Conservation (phyloP, 1,140 invertebrate genomes). For the Papilio polyxenes region DNA sequence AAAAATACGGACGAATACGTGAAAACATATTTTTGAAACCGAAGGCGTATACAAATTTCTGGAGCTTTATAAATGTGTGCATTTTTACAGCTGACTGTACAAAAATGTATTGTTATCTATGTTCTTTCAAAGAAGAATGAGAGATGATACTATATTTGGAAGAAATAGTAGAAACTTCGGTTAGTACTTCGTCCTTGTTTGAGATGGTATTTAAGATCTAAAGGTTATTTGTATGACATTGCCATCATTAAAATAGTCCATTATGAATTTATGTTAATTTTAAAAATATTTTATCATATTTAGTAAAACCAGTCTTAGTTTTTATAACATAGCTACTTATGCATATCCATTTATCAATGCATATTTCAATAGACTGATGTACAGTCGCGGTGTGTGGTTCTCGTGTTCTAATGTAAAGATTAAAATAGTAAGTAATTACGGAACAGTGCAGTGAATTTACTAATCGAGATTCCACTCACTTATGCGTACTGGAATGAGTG, state of each 20-base stretch:
- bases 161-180: too few relatives aligned
- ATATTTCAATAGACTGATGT: background rate
- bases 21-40: too few relatives aligned
- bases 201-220: background rate
- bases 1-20: too few relatives aligned
- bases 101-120: too few relatives aligned
- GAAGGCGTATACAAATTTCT: too few relatives aligned
- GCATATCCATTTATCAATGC: background rate
- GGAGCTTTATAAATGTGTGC: too few relatives aligned
- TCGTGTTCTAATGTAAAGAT: background rate
- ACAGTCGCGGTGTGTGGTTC: background rate
- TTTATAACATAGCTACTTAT: conserved; percentile 1
- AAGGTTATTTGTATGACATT: background rate
- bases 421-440: background rate
- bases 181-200: background rate
- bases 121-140: too few relatives aligned
- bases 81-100: too few relatives aligned
- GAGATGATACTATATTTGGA: too few relatives aligned
- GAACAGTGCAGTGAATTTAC: background rate
- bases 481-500: too few relatives aligned
- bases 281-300: background rate
- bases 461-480: background rate
- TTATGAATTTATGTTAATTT: background rate
- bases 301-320: background rate
- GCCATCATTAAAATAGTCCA: background rate